Conservation (phyloP, 2,888 invertebrate genomes). For the Spatulosminthurus flaviceps region DNA sequence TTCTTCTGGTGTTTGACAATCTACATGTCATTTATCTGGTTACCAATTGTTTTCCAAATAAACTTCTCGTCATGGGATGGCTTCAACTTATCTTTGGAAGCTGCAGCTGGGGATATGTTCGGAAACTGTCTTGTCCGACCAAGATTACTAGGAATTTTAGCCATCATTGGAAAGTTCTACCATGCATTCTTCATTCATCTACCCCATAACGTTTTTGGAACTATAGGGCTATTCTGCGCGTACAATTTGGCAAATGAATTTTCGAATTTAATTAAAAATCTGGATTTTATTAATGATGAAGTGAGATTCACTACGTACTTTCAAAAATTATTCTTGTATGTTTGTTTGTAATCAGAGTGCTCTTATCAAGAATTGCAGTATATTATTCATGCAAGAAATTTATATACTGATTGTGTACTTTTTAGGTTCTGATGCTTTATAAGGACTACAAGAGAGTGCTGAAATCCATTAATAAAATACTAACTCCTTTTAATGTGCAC, state of each 20-base stretch:
- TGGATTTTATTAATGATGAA: no score
- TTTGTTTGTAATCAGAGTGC: neutral
- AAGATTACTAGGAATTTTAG: neutral
- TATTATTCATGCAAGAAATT: no score
- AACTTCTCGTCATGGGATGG: neutral
- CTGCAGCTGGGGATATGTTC: neutral
- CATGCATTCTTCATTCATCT: constrained; percentile 32
- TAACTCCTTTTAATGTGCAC: constrained; percentile 1
- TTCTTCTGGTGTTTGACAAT: constrained; percentile 31
- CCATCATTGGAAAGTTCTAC: constrained; percentile 36
- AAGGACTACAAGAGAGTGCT: neutral
- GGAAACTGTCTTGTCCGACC: neutral
- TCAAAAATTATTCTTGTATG: neutral
- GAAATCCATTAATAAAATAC: neutral
- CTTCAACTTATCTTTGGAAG: neutral
- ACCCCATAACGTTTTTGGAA: constrained; percentile 39
- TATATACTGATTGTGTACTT: neutral
- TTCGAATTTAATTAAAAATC: neutral
- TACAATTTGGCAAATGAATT: constrained; percentile 10
- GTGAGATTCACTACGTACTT: neutral
- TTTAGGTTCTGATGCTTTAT: neutral
- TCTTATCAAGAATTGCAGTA: no score
- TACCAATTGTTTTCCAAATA: constrained; percentile 23
- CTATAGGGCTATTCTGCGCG: neutral
- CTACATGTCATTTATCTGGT: constrained; percentile 36